phyloP scores from a whole-genome alignment of 2,113 vertebrate genomes.

The Python bivittatus region DNA sequence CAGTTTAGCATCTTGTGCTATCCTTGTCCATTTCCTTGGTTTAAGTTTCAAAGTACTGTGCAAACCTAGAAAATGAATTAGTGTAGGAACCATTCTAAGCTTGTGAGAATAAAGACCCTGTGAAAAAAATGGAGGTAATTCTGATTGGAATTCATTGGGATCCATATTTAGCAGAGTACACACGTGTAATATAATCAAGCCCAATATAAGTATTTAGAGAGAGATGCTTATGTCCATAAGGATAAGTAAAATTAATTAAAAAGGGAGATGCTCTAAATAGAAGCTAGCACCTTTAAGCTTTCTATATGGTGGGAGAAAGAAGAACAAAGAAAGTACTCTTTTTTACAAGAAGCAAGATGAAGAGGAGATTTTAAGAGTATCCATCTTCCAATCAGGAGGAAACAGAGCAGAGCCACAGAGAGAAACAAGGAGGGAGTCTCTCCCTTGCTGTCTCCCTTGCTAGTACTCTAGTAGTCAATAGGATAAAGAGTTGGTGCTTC shows the following conservation, averaged over 20 bases:
- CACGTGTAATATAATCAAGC: neutral
- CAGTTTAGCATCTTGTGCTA: neutral
- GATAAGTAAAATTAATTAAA: neutral
- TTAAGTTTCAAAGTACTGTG: neutral
- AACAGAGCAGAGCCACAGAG: no score
- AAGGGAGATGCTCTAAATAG: neutral
- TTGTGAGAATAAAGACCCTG: neutral
- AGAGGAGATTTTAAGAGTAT: no score
- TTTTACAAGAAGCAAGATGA: no score
- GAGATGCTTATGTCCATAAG: neutral
- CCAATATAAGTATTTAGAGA: neutral
- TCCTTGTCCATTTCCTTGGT: neutral
- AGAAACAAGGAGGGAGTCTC: no score
- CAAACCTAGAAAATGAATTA: neutral
- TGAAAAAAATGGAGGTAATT: neutral
- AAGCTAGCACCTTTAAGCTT: neutral
- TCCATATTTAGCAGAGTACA: neutral
- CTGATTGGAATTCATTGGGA: neutral
- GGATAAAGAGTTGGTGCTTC: no score
- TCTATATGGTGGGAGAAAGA: neutral
- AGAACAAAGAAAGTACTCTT: neutral
- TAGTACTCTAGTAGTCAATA: no score
- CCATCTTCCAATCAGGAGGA: no score
- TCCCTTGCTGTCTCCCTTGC: no score
- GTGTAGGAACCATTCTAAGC: neutral